A percentile compares a stretch with the other conserved stretches of the same genome.
phyloP scores from a whole-genome alignment of 2,888 invertebrate genomes.

The Ametastegia equiseti region DNA sequence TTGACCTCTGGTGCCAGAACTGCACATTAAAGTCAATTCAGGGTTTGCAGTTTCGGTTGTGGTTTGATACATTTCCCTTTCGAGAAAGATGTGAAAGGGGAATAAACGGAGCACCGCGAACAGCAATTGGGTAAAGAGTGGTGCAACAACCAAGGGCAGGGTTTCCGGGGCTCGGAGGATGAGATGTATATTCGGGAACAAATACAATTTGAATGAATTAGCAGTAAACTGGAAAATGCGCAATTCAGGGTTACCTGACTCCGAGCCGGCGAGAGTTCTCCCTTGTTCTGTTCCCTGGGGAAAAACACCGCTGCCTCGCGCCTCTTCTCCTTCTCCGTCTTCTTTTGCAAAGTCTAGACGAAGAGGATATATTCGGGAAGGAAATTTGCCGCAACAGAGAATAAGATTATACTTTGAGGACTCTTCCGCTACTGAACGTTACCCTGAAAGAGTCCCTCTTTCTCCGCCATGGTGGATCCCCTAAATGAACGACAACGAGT shows the following conservation, averaged over 20 bases:
- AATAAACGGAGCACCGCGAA: constrained; percentile 41
- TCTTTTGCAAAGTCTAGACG: constrained; percentile 57
- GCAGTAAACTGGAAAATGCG: constrained; percentile 71
- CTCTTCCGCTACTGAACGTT: constrained; percentile 51
- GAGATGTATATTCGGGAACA: constrained; percentile 70
- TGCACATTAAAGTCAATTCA: not conserved
- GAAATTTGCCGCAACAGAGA: constrained; percentile 61
- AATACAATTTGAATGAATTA: constrained; percentile 75
- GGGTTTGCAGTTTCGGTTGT: not conserved
- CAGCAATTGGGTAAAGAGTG: constrained; percentile 50
- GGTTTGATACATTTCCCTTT: not conserved
- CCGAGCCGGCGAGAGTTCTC: constrained; percentile 51
- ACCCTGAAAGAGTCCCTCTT: constrained; percentile 33
- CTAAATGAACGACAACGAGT: constrained; percentile 39
- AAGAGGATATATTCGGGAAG: constrained; percentile 61
- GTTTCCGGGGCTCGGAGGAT: constrained; percentile 52
- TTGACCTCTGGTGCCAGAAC: not conserved
- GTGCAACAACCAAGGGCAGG: not conserved
- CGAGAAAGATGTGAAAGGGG: not conserved
- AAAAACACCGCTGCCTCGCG: constrained; percentile 17
- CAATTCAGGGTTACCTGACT: constrained; percentile 66
- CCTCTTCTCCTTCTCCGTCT: constrained; percentile 43
- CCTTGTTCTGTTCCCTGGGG: constrained; percentile 12
- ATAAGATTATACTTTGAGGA: constrained; percentile 61
- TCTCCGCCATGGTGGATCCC: constrained; percentile 23